Conservation (phyloP, 2,797 vertebrate species). For the Petrocephalus sullivani region DNA sequence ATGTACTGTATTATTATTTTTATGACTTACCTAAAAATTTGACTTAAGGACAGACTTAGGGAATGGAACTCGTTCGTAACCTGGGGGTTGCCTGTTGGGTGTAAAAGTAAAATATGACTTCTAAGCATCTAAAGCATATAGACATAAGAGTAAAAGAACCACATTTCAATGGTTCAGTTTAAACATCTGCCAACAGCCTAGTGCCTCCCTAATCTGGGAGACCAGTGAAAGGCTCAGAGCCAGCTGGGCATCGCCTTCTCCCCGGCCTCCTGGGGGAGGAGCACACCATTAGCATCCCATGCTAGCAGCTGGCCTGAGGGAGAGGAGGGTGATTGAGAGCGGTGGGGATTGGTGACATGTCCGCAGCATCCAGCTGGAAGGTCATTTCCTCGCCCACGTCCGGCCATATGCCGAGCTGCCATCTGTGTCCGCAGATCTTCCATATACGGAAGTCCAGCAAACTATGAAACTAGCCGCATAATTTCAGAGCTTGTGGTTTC, state of each 20-base stretch:
- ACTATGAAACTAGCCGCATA: not conserved
- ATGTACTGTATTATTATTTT: not conserved
- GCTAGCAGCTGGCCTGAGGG: constrained; percentile 65
- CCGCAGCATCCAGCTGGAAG: constrained; percentile 72
- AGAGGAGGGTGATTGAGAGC: constrained; percentile 26
- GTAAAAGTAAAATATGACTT: not conserved
- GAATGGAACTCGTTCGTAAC: not conserved
- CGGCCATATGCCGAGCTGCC: constrained; percentile 67
- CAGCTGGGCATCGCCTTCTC: constrained; percentile 62
- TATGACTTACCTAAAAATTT: not conserved
- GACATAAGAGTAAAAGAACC: not conserved
- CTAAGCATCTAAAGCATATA: not conserved
- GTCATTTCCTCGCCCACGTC: constrained; percentile 63
- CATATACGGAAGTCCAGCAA: not conserved
- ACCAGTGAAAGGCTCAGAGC: constrained; percentile 44
- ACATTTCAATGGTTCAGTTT: not conserved
- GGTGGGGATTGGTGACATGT: constrained; percentile 72
- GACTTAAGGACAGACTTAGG: not conserved
- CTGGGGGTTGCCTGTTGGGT: not conserved
- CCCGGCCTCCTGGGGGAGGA: constrained; percentile 39
- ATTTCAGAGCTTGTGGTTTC: not conserved
- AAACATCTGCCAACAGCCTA: not conserved
- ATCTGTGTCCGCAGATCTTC: constrained; percentile 55
- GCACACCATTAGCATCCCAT: constrained; percentile 55
- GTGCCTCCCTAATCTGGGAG: constrained; percentile 56